Evolutionary conservation across 2,113 vertebrate species (phyloP), one percentile per base, ranked within the genome.

Genomic region (Cryptomyrus ogoouensis): DNA sequence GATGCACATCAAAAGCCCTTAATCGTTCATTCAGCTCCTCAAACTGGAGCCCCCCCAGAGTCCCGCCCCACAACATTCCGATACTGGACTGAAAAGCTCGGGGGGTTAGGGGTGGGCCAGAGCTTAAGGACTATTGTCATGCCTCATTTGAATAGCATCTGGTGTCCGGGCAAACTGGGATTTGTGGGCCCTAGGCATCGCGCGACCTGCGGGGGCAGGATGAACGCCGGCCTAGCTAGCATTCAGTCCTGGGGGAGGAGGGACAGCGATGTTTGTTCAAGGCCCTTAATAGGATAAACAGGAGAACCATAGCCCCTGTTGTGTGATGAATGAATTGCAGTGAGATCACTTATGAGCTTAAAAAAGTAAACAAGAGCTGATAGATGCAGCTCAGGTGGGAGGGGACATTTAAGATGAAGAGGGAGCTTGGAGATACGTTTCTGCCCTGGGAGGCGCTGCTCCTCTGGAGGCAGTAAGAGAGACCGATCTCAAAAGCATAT

Each of bases 91-190:
- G 35, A 12, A 80, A 42, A 80, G 31, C 74, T 42, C 3, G 74
- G 27, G 27, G 19, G 39, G 39, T 53, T 1, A 0, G 83, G 83
- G 83, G 8, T 39, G 83, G 83, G 8, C 17, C 21, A 24, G 1
- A 84, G 70, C 15, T 53, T 50, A 7, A 21, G 89, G 21, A n/a
- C 52, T 85, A 91, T 90, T 87, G 91, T 74, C 83, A 83, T 90
- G 84, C 39, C 92, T 92, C 91, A 92, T 93, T 88, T 92, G 91
- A 94, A 93, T 89, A 93, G 92, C 94, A 94, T 95, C 93, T 94
- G 94, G 56, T 89, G 90, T 93, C 87, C 91, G 17, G 89, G 88
- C 93, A 92, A 95, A 94, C 93, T 89, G 89, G 3, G 3, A 66
- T 88, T 31, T 66, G 92, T 92, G 94, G 93, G 93, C 31, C 92